phyloP scores from a whole-genome alignment of 2,113 vertebrate genomes.

The Myiozetetes cayanensis region DNA sequence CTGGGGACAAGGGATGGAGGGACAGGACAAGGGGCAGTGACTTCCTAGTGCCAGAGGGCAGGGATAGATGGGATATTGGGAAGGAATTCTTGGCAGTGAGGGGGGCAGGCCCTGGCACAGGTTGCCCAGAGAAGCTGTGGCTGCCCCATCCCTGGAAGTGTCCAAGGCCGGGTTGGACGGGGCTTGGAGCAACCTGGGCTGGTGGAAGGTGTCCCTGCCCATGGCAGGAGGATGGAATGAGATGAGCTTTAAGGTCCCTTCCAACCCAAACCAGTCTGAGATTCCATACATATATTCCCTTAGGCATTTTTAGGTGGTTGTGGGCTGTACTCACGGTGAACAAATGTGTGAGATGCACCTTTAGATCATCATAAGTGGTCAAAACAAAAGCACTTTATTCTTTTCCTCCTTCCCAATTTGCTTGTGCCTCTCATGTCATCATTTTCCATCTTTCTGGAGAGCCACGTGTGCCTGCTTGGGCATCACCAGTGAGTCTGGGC shows the following conservation, averaged over 20 bases:
- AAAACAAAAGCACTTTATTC: background rate
- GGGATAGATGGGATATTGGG: background rate
- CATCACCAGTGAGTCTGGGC: background rate
- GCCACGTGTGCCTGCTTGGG: background rate
- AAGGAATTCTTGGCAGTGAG: rapidly evolving
- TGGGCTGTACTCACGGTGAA: background rate
- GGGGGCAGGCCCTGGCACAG: background rate
- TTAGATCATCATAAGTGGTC: background rate
- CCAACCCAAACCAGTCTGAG: background rate
- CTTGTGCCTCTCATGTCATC: rapidly evolving
- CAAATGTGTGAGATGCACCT: background rate
- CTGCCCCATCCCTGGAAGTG: background rate
- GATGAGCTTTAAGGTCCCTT: background rate
- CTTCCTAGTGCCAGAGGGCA: background rate
- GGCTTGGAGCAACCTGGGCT: rapidly evolving
- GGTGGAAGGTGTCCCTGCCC: background rate
- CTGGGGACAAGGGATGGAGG: background rate
- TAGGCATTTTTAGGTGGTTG: background rate
- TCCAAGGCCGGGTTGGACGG: rapidly evolving
- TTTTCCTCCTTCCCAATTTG: background rate
- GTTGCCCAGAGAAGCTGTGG: background rate
- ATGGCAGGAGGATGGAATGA: background rate
- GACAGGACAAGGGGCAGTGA: background rate
- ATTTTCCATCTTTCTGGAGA: background rate
- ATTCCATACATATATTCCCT: background rate